phyloP scores from a whole-genome alignment of 2,113 vertebrate genomes.

The Mobula birostris region DNA sequence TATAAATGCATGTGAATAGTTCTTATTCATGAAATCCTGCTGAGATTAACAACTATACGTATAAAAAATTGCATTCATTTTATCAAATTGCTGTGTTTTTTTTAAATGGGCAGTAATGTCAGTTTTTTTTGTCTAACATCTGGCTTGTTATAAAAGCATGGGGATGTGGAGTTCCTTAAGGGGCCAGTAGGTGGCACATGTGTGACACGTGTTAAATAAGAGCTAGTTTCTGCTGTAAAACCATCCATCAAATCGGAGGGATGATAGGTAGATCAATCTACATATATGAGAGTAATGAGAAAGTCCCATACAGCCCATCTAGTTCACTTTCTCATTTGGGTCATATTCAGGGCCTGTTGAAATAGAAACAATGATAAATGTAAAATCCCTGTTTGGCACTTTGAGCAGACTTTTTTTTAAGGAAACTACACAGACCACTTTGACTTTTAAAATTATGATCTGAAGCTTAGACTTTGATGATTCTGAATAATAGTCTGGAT shows the following conservation, averaged over 20 bases:
- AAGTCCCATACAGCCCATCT: slow-evolving; percentile 32
- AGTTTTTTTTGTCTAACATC: background rate
- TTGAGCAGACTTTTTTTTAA: background rate
- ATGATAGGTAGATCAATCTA: slow-evolving; percentile 37
- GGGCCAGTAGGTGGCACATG: slow-evolving; percentile 30
- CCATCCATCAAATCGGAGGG: slow-evolving; percentile 25
- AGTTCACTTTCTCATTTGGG: slow-evolving; percentile 34
- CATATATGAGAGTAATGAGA: slow-evolving; percentile 30
- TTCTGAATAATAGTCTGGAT: slow-evolving; percentile 31
- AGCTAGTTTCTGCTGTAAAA: slow-evolving; percentile 14
- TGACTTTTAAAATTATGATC: slow-evolving; percentile 35
- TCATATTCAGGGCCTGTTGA: slow-evolving; percentile 29
- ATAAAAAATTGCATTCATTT: background rate
- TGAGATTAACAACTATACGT: background rate
- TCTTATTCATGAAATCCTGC: background rate
- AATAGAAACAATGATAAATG: slow-evolving; percentile 32
- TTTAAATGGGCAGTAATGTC: background rate
- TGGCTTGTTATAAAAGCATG: background rate
- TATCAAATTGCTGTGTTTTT: background rate
- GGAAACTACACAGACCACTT: slow-evolving; percentile 28
- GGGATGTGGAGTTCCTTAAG: background rate
- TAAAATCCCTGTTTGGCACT: slow-evolving; percentile 24
- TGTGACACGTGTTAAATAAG: slow-evolving; percentile 35
- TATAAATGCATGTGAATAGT: background rate
- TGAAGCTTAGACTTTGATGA: slow-evolving; percentile 26